Evolutionary conservation across 2,888 invertebrate genomes (phyloP).

Genomic region (Philhelius pedissequus): DNA sequence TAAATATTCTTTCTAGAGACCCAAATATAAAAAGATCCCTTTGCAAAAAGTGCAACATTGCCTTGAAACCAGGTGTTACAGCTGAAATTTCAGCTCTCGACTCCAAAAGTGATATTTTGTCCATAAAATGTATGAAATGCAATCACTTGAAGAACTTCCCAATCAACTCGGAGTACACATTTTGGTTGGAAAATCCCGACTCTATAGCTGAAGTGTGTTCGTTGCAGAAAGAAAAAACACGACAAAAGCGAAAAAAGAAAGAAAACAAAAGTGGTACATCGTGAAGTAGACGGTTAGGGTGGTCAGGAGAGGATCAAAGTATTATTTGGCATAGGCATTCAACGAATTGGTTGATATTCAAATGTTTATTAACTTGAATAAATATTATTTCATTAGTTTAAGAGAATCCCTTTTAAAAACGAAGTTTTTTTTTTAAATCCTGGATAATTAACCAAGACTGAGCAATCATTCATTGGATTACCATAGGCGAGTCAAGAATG

Average conservation of each 20-base stretch:
- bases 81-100: slow-evolving; percentile 70
- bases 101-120: slow-evolving; percentile 51
- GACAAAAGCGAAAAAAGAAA: background rate
- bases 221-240: background rate
- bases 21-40: slow-evolving; percentile 76
- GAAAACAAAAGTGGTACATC: background rate
- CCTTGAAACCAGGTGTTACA: slow-evolving; percentile 74
- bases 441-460: too few relatives aligned
- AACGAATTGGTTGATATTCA: too few relatives aligned
- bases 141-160: slow-evolving; percentile 71
- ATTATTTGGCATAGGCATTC: too few relatives aligned
- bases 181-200: slow-evolving; percentile 76
- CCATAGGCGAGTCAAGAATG: too few relatives aligned
- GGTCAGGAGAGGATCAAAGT: too few relatives aligned
- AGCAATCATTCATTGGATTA: too few relatives aligned
- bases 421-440: too few relatives aligned
- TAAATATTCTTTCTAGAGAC: slow-evolving; percentile 71
- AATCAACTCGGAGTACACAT: slow-evolving; percentile 72
- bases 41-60: slow-evolving; percentile 76
- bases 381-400: too few relatives aligned
- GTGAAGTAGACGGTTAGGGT: background rate
- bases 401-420: too few relatives aligned
- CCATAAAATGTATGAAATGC: slow-evolving; percentile 74
- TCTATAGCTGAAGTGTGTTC: slow-evolving; percentile 71
- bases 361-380: too few relatives aligned